These are phyloP conservation scores for Sylvia atricapilla DNA, from an alignment of 2,113 vertebrate genomes.

Conservation along the genomic window DNA sequence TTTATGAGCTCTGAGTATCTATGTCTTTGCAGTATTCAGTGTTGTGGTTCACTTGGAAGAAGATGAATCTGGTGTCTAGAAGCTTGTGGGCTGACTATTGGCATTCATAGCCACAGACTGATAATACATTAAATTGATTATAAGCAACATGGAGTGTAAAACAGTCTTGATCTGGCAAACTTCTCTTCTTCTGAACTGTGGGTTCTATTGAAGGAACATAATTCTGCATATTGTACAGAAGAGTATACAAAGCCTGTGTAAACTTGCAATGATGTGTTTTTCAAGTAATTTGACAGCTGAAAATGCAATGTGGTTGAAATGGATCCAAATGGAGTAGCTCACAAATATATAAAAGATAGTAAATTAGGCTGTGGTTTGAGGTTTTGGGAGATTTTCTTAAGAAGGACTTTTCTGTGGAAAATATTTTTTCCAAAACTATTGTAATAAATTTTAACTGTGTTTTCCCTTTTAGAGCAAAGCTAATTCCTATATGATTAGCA, in stretches of 20 bases:
- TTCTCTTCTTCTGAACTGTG: background rate
- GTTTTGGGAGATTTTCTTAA: background rate
- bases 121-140: background rate
- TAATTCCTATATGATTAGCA: background rate
- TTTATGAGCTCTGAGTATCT: background rate
- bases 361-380: background rate
- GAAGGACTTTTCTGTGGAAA: background rate
- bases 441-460: background rate
- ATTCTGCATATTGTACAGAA: background rate
- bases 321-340: background rate
- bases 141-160: background rate
- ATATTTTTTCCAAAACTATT: background rate
- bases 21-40: background rate
- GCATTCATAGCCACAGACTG: background rate
- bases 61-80: background rate
- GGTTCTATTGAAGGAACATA: background rate
- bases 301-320: background rate
- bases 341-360: background rate
- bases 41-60: slow-evolving; percentile 7
- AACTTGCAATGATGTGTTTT: background rate
- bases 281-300: background rate
- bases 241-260: background rate
- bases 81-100: slow-evolving; percentile 11
- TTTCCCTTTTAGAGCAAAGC: background rate
- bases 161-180: background rate